Evolutionary conservation across 2,888 invertebrate species (phyloP).

Genomic region (Sphaerophoria taeniata): DNA sequence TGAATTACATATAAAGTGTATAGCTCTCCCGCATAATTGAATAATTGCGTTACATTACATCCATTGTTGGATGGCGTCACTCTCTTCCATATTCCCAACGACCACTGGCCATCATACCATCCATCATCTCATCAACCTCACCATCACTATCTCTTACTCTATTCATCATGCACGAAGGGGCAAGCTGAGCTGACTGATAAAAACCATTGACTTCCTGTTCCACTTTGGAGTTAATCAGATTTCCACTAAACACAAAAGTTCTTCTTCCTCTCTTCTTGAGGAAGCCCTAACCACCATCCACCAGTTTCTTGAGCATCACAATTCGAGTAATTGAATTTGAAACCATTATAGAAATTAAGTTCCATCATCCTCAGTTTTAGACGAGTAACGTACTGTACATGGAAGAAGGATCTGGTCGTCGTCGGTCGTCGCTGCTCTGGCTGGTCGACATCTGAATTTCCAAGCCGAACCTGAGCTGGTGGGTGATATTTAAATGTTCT

Average conservation of each 20-base stretch:
- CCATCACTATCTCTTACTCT: conserved; percentile 32
- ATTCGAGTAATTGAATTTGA: conserved; percentile 74
- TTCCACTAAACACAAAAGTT: conserved; percentile 65
- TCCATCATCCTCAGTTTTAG: conserved; percentile 70
- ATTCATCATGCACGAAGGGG: not conserved
- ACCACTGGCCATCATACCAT: conserved; percentile 24
- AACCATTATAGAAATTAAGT: conserved; percentile 74
- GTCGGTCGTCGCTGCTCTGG: not conserved
- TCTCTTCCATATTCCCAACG: conserved; percentile 22
- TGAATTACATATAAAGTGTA: conserved; percentile 54
- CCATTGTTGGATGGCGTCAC: conserved; percentile 44
- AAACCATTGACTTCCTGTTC: conserved; percentile 74
- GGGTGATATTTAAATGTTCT: conserved; percentile 66
- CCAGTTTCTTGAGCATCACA: conserved; percentile 54
- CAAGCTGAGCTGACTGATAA: conserved; percentile 40
- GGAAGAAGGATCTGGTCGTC: conserved; percentile 59
- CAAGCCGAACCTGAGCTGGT: conserved; percentile 40
- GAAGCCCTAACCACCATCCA: conserved; percentile 3
- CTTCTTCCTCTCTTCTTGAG: conserved; percentile 34
- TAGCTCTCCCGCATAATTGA: conserved; percentile 67
- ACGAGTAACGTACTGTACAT: not conserved
- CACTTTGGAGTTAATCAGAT: conserved; percentile 74
- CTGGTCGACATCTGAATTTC: conserved; percentile 29
- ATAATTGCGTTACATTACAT: conserved; percentile 68
- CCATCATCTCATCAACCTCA: conserved; percentile 54